Evolutionary conservation across 53 echinoderm and acorn worm species (phyloP).

Genomic region (Stichopus horrens): DNA sequence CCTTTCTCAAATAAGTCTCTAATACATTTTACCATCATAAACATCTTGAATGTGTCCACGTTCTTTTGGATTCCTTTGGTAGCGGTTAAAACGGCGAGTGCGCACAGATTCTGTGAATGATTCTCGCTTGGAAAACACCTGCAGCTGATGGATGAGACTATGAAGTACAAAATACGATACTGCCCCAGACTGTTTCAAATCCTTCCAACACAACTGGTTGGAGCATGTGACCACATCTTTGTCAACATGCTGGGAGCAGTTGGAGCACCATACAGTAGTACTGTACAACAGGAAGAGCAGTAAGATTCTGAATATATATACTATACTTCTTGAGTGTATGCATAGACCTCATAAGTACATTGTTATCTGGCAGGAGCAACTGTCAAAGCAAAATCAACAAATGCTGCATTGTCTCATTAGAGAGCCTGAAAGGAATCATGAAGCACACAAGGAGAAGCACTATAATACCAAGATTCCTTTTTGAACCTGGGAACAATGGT

Average conservation of each 20-base stretch:
- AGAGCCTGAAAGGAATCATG: constrained; percentile 54
- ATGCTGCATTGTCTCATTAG: constrained; percentile 55
- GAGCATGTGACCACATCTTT: constrained; percentile 41
- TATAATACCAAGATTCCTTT: constrained; percentile 43
- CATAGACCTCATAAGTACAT: constrained; percentile 10
- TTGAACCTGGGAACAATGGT: constrained; percentile 20
- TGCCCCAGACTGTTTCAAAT: constrained; percentile 45
- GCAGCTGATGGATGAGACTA: constrained; percentile 41
- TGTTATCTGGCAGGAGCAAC: constrained; percentile 49
- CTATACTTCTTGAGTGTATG: constrained; percentile 50
- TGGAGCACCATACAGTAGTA: constrained; percentile 60
- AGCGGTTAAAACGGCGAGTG: constrained; percentile 55
- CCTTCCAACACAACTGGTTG: constrained; percentile 42
- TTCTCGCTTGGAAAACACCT: constrained; percentile 38
- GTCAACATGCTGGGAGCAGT: constrained; percentile 23
- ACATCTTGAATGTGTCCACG: constrained; percentile 33
- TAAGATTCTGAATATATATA: constrained; percentile 37
- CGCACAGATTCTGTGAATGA: constrained; percentile 45
- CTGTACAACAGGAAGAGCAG: constrained; percentile 24
- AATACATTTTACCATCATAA: constrained; percentile 51
- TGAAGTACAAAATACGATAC: constrained; percentile 44
- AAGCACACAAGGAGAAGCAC: constrained; percentile 38
- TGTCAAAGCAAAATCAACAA: constrained; percentile 34
- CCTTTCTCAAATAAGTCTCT: constrained; percentile 35
- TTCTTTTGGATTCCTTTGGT: neutral